These are phyloP conservation scores for Hydrocynus forskahlii DNA, from an alignment of 2,797 vertebrate genomes.

Conservation along the genomic window DNA sequence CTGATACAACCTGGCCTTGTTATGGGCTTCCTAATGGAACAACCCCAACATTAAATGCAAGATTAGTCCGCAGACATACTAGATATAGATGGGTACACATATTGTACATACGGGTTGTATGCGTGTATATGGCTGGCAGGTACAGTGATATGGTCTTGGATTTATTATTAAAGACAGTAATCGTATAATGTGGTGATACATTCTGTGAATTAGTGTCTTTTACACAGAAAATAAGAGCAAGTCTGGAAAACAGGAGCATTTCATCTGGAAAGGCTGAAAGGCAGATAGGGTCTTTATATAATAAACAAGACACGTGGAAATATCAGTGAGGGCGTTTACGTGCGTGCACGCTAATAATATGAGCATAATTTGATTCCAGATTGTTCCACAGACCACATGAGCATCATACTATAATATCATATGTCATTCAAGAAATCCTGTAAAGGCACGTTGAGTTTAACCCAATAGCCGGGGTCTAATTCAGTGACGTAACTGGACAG, in stretches of 20 bases:
- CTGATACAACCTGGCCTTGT: conserved; percentile 89
- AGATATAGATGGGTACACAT: conserved; percentile 65
- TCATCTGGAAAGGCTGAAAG: background rate
- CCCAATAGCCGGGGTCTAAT: background rate
- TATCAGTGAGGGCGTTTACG: background rate
- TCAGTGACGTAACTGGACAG: too few species aligned
- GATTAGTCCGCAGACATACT: conserved; percentile 88
- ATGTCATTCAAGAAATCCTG: background rate
- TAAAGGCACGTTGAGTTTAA: background rate
- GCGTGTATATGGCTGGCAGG: background rate
- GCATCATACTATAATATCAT: background rate
- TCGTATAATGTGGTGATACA: background rate
- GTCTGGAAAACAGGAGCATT: background rate
- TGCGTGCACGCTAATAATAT: background rate
- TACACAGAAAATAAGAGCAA: background rate
- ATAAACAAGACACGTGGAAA: background rate
- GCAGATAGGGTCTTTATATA: background rate
- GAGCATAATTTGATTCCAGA: background rate
- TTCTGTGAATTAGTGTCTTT: background rate
- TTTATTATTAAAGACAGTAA: conserved; percentile 9
- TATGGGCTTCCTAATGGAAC: conserved; percentile 95
- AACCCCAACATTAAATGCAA: conserved; percentile 89
- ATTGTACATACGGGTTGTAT: conserved; percentile 6
- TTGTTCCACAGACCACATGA: background rate
- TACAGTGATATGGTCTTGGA: background rate